phyloP scores from a whole-genome alignment of 2,113 vertebrate species.

The Gasterosteus aculeatus region DNA sequence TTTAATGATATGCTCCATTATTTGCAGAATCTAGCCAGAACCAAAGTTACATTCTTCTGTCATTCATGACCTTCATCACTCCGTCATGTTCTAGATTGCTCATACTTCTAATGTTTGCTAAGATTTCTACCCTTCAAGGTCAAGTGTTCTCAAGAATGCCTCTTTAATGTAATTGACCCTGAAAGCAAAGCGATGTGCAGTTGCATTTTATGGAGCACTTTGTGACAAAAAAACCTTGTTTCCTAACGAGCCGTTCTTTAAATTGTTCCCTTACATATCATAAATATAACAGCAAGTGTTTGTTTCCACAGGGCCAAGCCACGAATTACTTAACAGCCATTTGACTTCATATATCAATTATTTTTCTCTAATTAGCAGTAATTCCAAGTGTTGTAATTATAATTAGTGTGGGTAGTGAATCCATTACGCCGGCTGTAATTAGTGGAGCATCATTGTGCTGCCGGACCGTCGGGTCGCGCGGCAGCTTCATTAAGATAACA shows the following conservation, averaged over 20 bases:
- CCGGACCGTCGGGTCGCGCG: slow-evolving; percentile 16
- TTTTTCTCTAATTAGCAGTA: slow-evolving; percentile 36
- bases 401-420: slow-evolving; percentile 28
- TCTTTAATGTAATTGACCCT: background rate
- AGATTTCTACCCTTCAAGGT: background rate
- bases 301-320: background rate
- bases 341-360: slow-evolving; percentile 20
- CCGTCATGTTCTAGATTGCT: background rate
- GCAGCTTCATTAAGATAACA: slow-evolving; percentile 16
- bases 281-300: slow-evolving; percentile 9
- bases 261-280: background rate
- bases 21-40: slow-evolving; percentile 49
- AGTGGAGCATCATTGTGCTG: slow-evolving; percentile 22
- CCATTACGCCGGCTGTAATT: slow-evolving; percentile 30
- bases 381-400: slow-evolving; percentile 28
- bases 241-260: background rate
- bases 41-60: slow-evolving; percentile 54
- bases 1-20: slow-evolving; percentile 15
- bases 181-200: background rate
- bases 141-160: background rate
- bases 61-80: background rate
- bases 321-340: background rate
- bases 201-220: background rate
- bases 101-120: background rate
- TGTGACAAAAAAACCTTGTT: slow-evolving; percentile 13